phyloP scores from a whole-genome alignment of 2,888 invertebrate species.

The Galerucella calmariensis region DNA sequence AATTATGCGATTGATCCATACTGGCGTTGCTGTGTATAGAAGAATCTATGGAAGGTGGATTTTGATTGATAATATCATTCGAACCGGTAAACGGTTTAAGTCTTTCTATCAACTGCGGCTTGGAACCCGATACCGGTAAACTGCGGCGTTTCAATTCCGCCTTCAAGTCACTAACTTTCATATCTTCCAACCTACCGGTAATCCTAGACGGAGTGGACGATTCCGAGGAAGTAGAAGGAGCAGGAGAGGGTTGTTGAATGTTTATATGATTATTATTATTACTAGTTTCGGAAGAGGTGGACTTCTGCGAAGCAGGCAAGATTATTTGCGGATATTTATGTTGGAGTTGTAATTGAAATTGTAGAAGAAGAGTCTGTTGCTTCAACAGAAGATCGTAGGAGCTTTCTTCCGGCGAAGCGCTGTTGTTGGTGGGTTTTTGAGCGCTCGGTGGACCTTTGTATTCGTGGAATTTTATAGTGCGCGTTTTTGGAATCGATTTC shows the following conservation, averaged over 20 bases:
- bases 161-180: constrained; percentile 96
- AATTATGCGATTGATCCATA: constrained; percentile 64
- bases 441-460: constrained; percentile 91
- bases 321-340: constrained; percentile 87
- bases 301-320: constrained; percentile 76
- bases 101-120: constrained; percentile 93
- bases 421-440: constrained; percentile 76
- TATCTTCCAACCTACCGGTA: constrained; percentile 84
- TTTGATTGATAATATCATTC: constrained; percentile 48
- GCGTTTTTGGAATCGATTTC: constrained; percentile 82
- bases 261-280: constrained; percentile 45
- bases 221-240: constrained; percentile 63
- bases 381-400: constrained; percentile 92
- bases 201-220: constrained; percentile 63
- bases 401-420: constrained; percentile 76
- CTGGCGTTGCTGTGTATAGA: constrained; percentile 57
- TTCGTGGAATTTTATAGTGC: constrained; percentile 97
- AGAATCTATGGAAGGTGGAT: constrained; percentile 53
- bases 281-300: constrained; percentile 25
- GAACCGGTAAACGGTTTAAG: constrained; percentile 76
- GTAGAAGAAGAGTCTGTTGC: constrained; percentile 93
- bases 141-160: constrained; percentile 93
- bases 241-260: constrained; percentile 62
- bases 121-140: constrained; percentile 95
- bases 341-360: constrained; percentile 85